These are phyloP conservation scores for Bryconaethiops microstoma DNA, from an alignment of 2,797 vertebrate genomes.

Conservation along the genomic window DNA sequence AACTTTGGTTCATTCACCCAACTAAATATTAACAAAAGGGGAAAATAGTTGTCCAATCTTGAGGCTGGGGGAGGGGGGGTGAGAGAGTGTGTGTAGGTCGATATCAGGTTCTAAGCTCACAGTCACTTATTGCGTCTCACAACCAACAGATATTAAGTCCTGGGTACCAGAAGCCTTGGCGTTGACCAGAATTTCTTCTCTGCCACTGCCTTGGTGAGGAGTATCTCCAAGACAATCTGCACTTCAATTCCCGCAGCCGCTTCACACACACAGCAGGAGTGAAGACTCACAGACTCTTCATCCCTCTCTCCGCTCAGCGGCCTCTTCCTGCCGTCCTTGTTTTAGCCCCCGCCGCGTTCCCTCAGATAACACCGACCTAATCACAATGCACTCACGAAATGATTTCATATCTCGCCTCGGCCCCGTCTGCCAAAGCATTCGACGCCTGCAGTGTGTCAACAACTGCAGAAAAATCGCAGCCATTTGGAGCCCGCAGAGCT, in stretches of 20 bases:
- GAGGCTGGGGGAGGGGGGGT: not conserved
- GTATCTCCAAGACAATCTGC: constrained; percentile 44
- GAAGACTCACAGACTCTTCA: constrained; percentile 23
- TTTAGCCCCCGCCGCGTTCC: constrained; percentile 4
- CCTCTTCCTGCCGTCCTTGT: constrained; percentile 9
- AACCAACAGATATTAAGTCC: constrained; percentile 25
- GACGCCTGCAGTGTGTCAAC: constrained; percentile 1
- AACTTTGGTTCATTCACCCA: not conserved
- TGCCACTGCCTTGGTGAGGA: not conserved
- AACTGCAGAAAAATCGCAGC: not conserved
- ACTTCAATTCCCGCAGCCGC: constrained; percentile 50
- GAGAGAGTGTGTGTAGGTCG: not conserved
- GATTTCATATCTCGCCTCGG: constrained; percentile 31
- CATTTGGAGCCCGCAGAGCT: constrained; percentile 18
- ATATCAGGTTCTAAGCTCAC: constrained; percentile 26
- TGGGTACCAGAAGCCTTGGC: constrained; percentile 13
- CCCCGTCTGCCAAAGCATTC: not conserved
- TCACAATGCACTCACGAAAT: constrained; percentile 1
- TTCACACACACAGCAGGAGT: constrained; percentile 31
- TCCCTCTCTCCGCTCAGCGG: constrained; percentile 17
- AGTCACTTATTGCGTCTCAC: constrained; percentile 27
- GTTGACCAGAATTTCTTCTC: constrained; percentile 18
- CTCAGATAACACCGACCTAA: constrained; percentile 30
- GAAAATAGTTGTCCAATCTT: not conserved
- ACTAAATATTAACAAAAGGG: constrained; percentile 24